These are phyloP conservation scores for Alouatta palliata DNA, from an alignment of 2,113 vertebrate species.

Conservation along the genomic window DNA sequence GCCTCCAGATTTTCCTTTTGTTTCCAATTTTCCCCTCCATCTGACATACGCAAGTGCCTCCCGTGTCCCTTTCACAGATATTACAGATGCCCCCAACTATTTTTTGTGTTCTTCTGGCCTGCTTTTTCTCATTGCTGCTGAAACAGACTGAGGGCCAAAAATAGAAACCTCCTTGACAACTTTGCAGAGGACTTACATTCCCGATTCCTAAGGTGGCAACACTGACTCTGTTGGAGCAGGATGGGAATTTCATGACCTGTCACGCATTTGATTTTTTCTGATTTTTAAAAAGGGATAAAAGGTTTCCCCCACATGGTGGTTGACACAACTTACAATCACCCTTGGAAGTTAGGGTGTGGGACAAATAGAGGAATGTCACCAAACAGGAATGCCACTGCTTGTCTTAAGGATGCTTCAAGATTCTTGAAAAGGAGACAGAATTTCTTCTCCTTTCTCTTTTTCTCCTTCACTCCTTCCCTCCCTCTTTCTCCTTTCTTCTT, in stretches of 20 bases:
- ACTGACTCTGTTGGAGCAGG: slow-evolving; percentile 3
- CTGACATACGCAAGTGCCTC: slow-evolving; percentile 50
- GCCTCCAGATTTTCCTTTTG: slow-evolving; percentile 69
- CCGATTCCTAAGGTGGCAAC: background rate
- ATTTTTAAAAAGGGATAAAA: slow-evolving; percentile 35
- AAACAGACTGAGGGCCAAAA: slow-evolving; percentile 70
- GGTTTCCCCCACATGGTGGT: background rate
- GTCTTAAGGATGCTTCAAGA: background rate
- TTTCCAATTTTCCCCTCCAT: slow-evolving; percentile 62
- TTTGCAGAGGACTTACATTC: slow-evolving; percentile 30
- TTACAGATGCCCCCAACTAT: slow-evolving; percentile 58
- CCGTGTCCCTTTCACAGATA: slow-evolving; percentile 2
- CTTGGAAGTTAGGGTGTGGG: background rate
- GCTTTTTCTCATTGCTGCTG: slow-evolving; percentile 51
- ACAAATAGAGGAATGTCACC: background rate
- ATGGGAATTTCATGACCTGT: slow-evolving; percentile 17
- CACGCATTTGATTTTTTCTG: slow-evolving; percentile 38
- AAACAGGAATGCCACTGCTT: background rate
- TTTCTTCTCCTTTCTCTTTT: background rate
- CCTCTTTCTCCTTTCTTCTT: background rate
- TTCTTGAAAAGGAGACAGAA: background rate
- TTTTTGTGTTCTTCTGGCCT: slow-evolving; percentile 51
- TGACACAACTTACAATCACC: background rate
- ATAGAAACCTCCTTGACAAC: slow-evolving; percentile 74
- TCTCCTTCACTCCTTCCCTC: background rate